Base-by-base conservation (phyloP, 2,888 invertebrate species). In the Orthonychiurus folsomi region DNA sequence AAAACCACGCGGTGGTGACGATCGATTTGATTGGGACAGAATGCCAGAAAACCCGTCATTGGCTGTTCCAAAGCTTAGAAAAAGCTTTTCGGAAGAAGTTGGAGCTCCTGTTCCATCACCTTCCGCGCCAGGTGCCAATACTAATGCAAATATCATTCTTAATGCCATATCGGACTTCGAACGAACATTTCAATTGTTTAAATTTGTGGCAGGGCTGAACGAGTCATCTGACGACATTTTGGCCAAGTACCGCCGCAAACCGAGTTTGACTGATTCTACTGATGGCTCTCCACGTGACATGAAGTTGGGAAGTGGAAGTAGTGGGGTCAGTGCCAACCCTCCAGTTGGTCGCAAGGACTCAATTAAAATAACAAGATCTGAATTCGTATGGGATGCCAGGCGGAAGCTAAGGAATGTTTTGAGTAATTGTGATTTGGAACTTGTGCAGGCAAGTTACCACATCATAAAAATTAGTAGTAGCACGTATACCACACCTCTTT, bases 171-270 rank as follows among this genome's bases (percentile, higher is more conserved):
- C 1, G 20, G n/a, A 24, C 27, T 57, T 18, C 25, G 12, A 20
- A 28, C 37, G 18, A 20, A 56, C 15, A 50, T 25, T 62, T 48
- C 56, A 21, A 59, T 56, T 23, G 15, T 53, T 55, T 61, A 37
- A 27, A 24, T 20, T 57, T 37, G 18, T 50, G 27, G 54, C 56
- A 60, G 69, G 61, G 18, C 75, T 80, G 72, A 77, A 77, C 75
- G 93, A 93, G 79, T 85, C 85, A 47, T 86, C 89, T 0, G 94
- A 95, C 74, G 93, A 95, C 75, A 96, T 96, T 75, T 81, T 96
- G 70, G 95, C 92, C 52, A 96, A 95, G 78, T 96, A 96, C 79
- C 82, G 94, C 2, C 83, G 85, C 64, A 78, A 79, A 65, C 70
- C 74, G 9, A 72, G 73, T 50, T 63, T 73, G 5, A 65, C 72